A percentile compares a stretch with the other conserved stretches of the same genome.
Evolutionary conservation across 2,113 vertebrate species (phyloP).

Genomic region (Sisor rabdophorus): DNA sequence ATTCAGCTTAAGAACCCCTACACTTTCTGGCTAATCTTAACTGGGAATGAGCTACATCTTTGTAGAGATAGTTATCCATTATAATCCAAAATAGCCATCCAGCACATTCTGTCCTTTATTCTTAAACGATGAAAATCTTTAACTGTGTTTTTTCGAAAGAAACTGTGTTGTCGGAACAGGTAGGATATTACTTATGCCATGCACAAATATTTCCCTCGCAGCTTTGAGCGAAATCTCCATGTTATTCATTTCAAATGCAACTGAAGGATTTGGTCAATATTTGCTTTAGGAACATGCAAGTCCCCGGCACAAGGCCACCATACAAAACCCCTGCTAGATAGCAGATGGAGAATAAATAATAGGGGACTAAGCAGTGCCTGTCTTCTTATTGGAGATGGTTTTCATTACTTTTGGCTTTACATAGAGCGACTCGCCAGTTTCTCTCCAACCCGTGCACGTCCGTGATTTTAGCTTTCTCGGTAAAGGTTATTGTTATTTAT

Average conservation of each 20-base stretch:
- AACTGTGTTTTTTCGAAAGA: not conserved
- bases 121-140: slow-evolving; percentile 25
- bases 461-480: slow-evolving; percentile 52
- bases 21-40: slow-evolving; percentile 57
- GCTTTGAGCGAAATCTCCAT: slow-evolving; percentile 53
- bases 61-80: slow-evolving; percentile 30
- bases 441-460: slow-evolving; percentile 58
- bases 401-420: slow-evolving; percentile 61
- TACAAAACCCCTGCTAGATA: slow-evolving; percentile 45
- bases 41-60: slow-evolving; percentile 39
- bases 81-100: slow-evolving; percentile 23
- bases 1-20: slow-evolving; percentile 52
- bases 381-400: slow-evolving; percentile 52
- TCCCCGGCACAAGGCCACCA: slow-evolving; percentile 40
- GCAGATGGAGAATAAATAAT: slow-evolving; percentile 45
- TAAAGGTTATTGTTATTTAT: slow-evolving; percentile 60
- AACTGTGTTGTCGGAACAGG: slow-evolving; percentile 4
- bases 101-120: slow-evolving; percentile 1
- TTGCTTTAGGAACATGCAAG: slow-evolving; percentile 50
- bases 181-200: slow-evolving; percentile 31
- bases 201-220: slow-evolving; percentile 46
- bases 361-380: slow-evolving; percentile 37
- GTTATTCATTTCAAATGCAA: slow-evolving; percentile 55
- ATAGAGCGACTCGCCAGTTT: slow-evolving; percentile 55
- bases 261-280: slow-evolving; percentile 52